phyloP scores from a whole-genome alignment of 1,140 invertebrate genomes.

The Drosophila albomicans region DNA sequence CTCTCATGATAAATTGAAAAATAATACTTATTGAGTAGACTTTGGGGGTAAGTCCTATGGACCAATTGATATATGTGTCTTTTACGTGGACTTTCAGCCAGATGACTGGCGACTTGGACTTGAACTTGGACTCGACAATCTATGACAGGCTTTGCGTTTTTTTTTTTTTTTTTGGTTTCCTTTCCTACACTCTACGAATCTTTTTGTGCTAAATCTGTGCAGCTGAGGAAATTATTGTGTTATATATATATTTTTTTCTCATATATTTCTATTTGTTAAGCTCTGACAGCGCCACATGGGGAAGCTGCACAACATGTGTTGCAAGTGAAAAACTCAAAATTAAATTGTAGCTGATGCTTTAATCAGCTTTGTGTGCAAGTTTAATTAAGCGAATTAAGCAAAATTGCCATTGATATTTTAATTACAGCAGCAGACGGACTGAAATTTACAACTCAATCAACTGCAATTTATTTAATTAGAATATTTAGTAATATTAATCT shows the following conservation, averaged over 20 bases:
- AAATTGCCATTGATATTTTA: slow-evolving; percentile 15
- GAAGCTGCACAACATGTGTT: background rate
- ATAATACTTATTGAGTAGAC: slow-evolving; percentile 71
- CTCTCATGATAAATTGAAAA: slow-evolving; percentile 74
- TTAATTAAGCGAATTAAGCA: slow-evolving; percentile 6
- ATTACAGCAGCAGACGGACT: slow-evolving; percentile 10
- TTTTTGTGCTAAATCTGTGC: background rate
- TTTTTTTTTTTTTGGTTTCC: background rate
- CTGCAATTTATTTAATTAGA: slow-evolving; percentile 29
- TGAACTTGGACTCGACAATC: slow-evolving; percentile 1
- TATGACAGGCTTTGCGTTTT: background rate
- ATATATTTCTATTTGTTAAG: background rate
- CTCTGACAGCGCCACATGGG: background rate
- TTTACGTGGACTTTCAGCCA: slow-evolving; percentile 9
- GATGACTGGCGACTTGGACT: slow-evolving; percentile 16
- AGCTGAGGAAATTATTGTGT: background rate
- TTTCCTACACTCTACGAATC: background rate
- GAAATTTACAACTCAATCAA: slow-evolving; percentile 32
- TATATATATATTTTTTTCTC: background rate
- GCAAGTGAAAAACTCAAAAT: background rate
- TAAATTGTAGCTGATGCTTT: slow-evolving; percentile 1
- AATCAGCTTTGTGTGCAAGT: background rate
- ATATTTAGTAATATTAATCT: background rate
- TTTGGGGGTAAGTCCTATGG: slow-evolving; percentile 35
- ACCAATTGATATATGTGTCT: slow-evolving; percentile 34